These are phyloP conservation scores for Cydia strobilella DNA, from an alignment of 1,140 invertebrate genomes.

Conservation along the genomic window DNA sequence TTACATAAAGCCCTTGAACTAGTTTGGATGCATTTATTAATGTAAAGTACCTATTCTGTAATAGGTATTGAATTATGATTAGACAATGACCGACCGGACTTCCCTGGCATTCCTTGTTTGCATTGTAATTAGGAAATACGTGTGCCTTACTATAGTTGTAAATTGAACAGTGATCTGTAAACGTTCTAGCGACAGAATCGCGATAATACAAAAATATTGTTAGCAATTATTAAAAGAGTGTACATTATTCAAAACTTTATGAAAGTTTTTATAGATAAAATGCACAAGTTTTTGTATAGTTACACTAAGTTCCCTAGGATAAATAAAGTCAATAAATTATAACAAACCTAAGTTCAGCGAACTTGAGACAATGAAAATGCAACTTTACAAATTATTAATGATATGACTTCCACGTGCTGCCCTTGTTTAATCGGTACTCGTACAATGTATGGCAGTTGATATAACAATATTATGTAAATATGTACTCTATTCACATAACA, in stretches of 20 bases:
- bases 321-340: not conserved
- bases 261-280: not conserved
- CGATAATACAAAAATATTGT: not conserved
- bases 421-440: not conserved
- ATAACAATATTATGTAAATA: not conserved
- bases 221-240: not conserved
- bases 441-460: not conserved
- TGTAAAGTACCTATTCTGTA: not conserved
- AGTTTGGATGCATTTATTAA: not conserved
- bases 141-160: not conserved
- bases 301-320: not conserved
- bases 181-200: not conserved
- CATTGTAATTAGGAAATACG: not conserved
- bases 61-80: conserved; percentile 8
- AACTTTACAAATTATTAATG: not conserved
- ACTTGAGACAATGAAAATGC: conserved; percentile 18
- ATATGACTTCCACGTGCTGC: conserved; percentile 7
- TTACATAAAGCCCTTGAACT: not conserved
- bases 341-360: not conserved
- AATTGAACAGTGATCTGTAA: not conserved
- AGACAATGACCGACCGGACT: not conserved
- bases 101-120: not conserved
- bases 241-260: too few relatives aligned
- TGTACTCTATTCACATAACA: not conserved
- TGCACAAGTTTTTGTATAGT: not conserved